Base-by-base conservation (phyloP, 2,797 vertebrate genomes). In the Protosalanx chinensis region DNA sequence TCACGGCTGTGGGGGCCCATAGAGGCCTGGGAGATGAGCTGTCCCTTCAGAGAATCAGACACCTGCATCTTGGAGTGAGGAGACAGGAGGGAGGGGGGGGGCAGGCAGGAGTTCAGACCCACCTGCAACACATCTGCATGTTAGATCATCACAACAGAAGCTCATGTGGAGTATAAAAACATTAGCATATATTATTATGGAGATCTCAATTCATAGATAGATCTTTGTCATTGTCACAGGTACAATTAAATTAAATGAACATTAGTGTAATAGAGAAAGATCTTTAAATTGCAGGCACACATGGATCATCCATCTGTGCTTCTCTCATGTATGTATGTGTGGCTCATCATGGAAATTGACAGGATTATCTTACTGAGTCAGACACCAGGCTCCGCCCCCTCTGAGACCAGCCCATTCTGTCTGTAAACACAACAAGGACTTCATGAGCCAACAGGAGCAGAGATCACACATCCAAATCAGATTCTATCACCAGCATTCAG, bases 11-110 rank as follows among this genome's bases (percentile, higher is more conserved):
- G 89, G 79, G 89, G 53, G 79, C 84, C 84, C 66, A 90, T 87
- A 32, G 87, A 72, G 3, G 90, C 86, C 65, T 88, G 91, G 16
- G 90, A 88, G 81, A 91, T 90, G 58, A 93, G 84, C 49, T 91
- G 91, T 77, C 91, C 10, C 0, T 86, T 87, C 57, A 91, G 75
- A 64, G 90, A 37, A 1, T 81, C 85, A 0, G 92, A 82, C 70
- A 93, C 81, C 70, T 90, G 93, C 76, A 93, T 86, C 77, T 88
- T 94, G 74, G 94, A 91, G 82, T 93, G 95, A 15, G 93, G 94
- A 27, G 94, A 93, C 75, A 94, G 87, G 2, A 90, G 78, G 68
- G 94, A 91, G 10, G 93, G 91, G 12, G 93, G 92, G 66, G 92
- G 93, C 64, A 95, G 80, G 16, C 84, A 92, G 33, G 90, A 80